Evolutionary conservation across 2,113 vertebrate genomes (phyloP).

Genomic region (human (Homo sapiens)): DNA sequence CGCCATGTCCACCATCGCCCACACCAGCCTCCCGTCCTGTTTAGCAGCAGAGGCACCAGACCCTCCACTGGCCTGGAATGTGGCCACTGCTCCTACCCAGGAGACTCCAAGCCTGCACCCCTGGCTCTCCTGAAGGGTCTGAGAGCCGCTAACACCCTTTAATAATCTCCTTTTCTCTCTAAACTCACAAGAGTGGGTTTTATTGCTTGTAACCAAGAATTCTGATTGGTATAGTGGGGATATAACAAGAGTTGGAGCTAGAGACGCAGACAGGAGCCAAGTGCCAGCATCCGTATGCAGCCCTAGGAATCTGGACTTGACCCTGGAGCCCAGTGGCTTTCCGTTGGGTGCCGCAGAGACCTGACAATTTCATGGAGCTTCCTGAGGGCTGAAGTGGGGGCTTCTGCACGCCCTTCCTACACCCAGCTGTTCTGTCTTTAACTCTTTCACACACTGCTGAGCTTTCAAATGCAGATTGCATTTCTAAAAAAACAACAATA

Average conservation of each 20-base stretch:
- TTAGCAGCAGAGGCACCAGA: fast-evolving
- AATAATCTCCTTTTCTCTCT: background rate
- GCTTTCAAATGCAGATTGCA: background rate
- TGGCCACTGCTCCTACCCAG: background rate
- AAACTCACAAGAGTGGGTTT: background rate
- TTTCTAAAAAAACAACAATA: background rate
- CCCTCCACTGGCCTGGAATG: fast-evolving
- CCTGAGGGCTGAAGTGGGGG: background rate
- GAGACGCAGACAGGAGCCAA: background rate
- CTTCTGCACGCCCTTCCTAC: background rate
- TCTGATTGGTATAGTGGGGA: background rate
- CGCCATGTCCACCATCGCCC: fast-evolving
- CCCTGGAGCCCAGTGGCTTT: background rate
- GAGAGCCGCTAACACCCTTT: background rate
- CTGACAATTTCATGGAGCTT: background rate
- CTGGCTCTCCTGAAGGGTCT: background rate
- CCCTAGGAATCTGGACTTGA: background rate
- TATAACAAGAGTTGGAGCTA: background rate
- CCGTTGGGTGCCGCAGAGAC: fast-evolving
- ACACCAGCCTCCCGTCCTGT: background rate
- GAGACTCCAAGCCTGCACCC: too few species aligned
- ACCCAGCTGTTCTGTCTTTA: background rate
- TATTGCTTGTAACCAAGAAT: background rate
- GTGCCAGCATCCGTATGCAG: fast-evolving
- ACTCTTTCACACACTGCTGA: background rate